Conservation (phyloP, 2,888 invertebrate genomes). For the Geophilus truncorum region DNA sequence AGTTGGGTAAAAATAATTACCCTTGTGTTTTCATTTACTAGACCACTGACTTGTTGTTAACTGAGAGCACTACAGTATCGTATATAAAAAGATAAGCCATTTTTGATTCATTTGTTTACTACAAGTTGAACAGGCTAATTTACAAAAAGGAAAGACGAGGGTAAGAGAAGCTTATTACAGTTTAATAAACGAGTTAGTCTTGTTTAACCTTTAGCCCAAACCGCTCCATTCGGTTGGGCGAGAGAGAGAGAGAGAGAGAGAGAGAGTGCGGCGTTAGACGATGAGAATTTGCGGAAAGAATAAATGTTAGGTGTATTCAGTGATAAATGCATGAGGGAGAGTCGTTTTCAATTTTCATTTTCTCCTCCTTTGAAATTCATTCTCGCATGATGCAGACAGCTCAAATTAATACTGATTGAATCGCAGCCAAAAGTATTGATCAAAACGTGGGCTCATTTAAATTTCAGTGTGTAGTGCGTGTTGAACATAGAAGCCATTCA, state of each 20-base stretch:
- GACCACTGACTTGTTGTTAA: not conserved
- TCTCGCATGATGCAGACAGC: slow-evolving; percentile 27
- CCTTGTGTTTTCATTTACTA: not conserved
- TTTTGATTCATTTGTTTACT: slow-evolving; percentile 25
- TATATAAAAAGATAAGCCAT: slow-evolving; percentile 16
- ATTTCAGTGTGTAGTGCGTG: slow-evolving; percentile 25
- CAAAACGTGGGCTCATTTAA: slow-evolving; percentile 24
- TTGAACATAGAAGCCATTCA: slow-evolving; percentile 27
- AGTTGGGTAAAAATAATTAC: slow-evolving; percentile 11
- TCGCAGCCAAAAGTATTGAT: slow-evolving; percentile 23
- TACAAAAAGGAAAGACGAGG: not conserved
- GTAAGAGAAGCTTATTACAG: slow-evolving; percentile 18
- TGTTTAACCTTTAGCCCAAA: slow-evolving; percentile 21
- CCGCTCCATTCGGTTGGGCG: not conserved
- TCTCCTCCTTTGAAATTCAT: slow-evolving; percentile 27
- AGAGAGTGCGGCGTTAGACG: not conserved
- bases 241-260: too few relatives aligned
- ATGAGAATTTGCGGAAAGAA: slow-evolving; percentile 22
- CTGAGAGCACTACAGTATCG: not conserved
- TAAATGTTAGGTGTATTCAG: slow-evolving; percentile 17
- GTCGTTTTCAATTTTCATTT: slow-evolving; percentile 27
- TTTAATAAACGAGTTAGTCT: slow-evolving; percentile 25
- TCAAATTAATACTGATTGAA: slow-evolving; percentile 27
- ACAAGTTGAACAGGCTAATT: not conserved
- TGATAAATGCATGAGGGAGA: slow-evolving; percentile 27